Evolutionary conservation across 2,888 invertebrate genomes (phyloP), one percentile per base, ranked within the genome.

Genomic region (Gymnocheta viridis): DNA sequence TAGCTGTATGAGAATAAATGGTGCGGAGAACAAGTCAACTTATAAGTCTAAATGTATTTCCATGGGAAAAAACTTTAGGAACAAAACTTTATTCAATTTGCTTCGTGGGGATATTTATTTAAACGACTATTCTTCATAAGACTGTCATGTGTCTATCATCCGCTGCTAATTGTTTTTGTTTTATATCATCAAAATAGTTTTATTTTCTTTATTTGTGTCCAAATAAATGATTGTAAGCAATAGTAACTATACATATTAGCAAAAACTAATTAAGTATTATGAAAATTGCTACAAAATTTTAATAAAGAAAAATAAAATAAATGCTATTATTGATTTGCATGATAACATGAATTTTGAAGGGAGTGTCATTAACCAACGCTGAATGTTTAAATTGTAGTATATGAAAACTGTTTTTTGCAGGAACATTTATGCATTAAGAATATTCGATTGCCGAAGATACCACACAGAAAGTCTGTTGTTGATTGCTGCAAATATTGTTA

Each of bases 161-260:
- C 19, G 5, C 10, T 49, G 22, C 67, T 51, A 22, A 67, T 19
- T 49, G 67, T 6, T 51, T 66, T 66, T 47, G 47, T 35, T 49
- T 32, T 66, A 47, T 19, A 24, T 14, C 0, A 6, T 14, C 9
- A 32, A 14, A 47, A 32, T 17, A 44, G 3, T 27, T 27, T 66
- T n/a, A 7, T 29, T 35, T 35, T 27, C 10, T 64, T 47, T 27
- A 27, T 22, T 51, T 35, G 0, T 14, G n/a, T 49, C 14, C 14
- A 2, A 62, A 32, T 5, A 49, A 66, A 66, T 32, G 7, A 22
- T 49, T 32, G 19, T 9, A 32, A 66, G 32, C 7, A 44, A 47
- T 51, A 35, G 12, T n/a, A 51, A 67, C 35, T 51, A 24, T 51
- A 51, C 35, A n/a, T 35, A 67, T 38, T 22, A 66, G 64, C 29